Evolutionary conservation across 2,888 invertebrate genomes (phyloP).

Genomic region (Drosophila dives): DNA sequence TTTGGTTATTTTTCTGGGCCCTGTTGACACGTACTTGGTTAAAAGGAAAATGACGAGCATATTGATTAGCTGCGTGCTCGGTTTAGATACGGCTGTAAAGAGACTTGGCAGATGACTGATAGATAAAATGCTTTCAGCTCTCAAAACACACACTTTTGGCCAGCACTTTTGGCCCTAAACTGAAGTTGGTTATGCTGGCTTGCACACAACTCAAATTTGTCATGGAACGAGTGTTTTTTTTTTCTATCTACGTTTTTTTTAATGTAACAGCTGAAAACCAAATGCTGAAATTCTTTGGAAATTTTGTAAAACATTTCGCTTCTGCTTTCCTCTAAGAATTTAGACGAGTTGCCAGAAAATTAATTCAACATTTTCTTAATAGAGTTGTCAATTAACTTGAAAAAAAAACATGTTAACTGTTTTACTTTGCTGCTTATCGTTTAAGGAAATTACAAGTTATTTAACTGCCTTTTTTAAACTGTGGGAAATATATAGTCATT

Average conservation of each 20-base stretch:
- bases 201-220: slow-evolving; percentile 37
- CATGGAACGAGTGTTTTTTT: slow-evolving; percentile 27
- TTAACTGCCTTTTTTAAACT: neutral
- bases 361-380: neutral
- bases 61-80: slow-evolving; percentile 76
- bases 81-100: slow-evolving; percentile 65
- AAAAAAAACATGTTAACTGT: neutral
- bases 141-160: slow-evolving; percentile 62
- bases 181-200: slow-evolving; percentile 45
- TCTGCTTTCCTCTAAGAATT: neutral
- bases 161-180: slow-evolving; percentile 22
- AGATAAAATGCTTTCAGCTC: slow-evolving; percentile 72
- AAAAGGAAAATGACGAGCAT: slow-evolving; percentile 81
- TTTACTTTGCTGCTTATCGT: neutral
- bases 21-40: slow-evolving; percentile 80
- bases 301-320: neutral
- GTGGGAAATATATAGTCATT: neutral
- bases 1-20: slow-evolving; percentile 40
- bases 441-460: neutral
- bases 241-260: neutral
- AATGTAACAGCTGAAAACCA: slow-evolving; percentile 2
- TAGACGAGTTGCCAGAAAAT: slow-evolving; percentile 2
- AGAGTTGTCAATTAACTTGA: neutral
- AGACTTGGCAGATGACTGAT: slow-evolving; percentile 60
- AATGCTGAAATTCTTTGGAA: slow-evolving; percentile 19